phyloP scores from a whole-genome alignment of 2,113 vertebrate genomes.

The Pelusios castaneus region DNA sequence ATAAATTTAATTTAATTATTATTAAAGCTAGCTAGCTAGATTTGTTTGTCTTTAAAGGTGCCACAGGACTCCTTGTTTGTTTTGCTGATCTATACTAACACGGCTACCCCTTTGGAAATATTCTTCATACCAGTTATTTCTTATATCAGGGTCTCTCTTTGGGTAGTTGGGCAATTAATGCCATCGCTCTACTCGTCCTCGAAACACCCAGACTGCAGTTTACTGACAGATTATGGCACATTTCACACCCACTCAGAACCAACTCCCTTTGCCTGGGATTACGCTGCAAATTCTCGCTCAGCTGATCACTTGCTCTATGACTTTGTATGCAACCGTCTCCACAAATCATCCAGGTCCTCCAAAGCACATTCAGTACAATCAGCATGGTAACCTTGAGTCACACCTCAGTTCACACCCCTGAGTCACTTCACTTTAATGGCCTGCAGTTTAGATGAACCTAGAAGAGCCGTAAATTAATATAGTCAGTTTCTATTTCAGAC shows the following conservation, averaged over 20 bases:
- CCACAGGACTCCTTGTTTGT: too few species aligned
- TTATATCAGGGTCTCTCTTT: background rate
- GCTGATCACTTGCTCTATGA: constrained; percentile 51
- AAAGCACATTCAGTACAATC: constrained; percentile 38
- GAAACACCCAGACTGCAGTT: background rate
- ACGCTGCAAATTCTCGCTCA: constrained; percentile 52
- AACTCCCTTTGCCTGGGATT: constrained; percentile 16
- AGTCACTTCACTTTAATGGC: constrained; percentile 58
- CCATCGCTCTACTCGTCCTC: background rate
- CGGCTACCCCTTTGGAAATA: too few species aligned
- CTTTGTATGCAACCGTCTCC: constrained; percentile 50
- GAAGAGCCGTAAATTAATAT: constrained; percentile 33
- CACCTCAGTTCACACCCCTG: constrained; percentile 26
- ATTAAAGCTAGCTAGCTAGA: too few species aligned
- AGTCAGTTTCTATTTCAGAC: constrained; percentile 51
- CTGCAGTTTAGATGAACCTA: constrained; percentile 51
- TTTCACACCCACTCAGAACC: background rate
- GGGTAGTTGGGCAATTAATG: background rate
- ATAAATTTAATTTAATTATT: too few species aligned
- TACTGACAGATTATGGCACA: background rate
- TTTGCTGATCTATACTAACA: too few species aligned
- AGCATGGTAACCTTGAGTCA: constrained; percentile 59
- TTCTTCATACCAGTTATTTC: too few species aligned
- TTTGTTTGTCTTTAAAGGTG: too few species aligned
- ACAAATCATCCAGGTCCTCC: constrained; percentile 50